Evolutionary conservation across 1,140 invertebrate species (phyloP).

Genomic region (Odontomachus brunneus): DNA sequence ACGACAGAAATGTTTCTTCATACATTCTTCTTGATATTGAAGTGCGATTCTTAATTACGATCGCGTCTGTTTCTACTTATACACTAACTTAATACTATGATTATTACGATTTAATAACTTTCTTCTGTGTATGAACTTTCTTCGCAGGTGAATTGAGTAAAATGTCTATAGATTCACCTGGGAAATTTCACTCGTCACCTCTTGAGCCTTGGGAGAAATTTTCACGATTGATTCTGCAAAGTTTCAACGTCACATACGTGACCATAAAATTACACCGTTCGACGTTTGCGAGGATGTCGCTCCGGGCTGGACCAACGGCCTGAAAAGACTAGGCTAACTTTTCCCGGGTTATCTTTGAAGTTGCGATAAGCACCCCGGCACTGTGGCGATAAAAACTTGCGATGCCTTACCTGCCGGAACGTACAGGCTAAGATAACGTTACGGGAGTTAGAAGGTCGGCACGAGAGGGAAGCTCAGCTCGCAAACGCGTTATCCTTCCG

Average conservation of each 20-base stretch:
- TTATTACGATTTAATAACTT: too few species aligned
- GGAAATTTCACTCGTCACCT: neutral
- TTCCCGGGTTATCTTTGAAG: constrained; percentile 46
- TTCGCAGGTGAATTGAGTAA: neutral
- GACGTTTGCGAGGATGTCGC: constrained; percentile 20
- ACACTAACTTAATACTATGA: too few species aligned
- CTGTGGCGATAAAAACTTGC: constrained; percentile 50
- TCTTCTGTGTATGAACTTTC: too few species aligned
- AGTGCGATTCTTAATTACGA: neutral
- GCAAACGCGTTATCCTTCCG: constrained; percentile 55
- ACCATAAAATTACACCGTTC: constrained; percentile 34
- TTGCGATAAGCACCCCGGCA: constrained; percentile 39
- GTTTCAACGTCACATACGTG: constrained; percentile 18
- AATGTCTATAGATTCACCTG: neutral
- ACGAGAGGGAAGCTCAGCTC: constrained; percentile 20
- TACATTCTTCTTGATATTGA: neutral
- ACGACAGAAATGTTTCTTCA: neutral
- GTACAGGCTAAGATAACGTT: constrained; percentile 38
- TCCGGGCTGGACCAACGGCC: constrained; percentile 8
- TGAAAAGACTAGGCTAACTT: constrained; percentile 41
- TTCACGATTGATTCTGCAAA: neutral
- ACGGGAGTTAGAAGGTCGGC: constrained; percentile 26
- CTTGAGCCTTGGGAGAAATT: neutral
- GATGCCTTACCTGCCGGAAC: constrained; percentile 44
- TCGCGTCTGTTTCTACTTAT: too few species aligned